phyloP scores from a whole-genome alignment of 2,888 invertebrate species.

The Polia nebulosa region DNA sequence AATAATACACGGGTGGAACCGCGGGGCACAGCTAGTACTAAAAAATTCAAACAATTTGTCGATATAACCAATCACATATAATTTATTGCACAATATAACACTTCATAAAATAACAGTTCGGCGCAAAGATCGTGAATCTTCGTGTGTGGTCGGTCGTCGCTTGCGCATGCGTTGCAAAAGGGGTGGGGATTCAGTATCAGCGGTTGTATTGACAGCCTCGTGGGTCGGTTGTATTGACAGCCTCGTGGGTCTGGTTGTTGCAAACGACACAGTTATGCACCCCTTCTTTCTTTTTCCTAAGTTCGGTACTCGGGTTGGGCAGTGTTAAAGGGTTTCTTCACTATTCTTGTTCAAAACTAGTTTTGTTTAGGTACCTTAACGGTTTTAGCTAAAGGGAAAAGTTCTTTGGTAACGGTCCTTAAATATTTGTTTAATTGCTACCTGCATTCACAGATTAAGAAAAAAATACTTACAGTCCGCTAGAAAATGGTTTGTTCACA shows the following conservation, averaged over 20 bases:
- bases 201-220: no score
- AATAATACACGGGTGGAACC: no score
- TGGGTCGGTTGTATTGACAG: background rate
- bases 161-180: constrained; percentile 44
- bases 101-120: constrained; percentile 34
- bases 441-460: background rate
- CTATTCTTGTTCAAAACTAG: no score
- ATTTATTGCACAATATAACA: constrained; percentile 20
- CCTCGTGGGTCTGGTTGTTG: background rate
- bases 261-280: background rate
- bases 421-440: background rate
- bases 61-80: constrained; percentile 3
- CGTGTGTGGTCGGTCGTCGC: constrained; percentile 54
- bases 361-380: no score
- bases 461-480: no score
- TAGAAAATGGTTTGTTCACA: no score
- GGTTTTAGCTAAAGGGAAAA: no score
- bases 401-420: background rate
- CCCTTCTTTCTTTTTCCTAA: no score
- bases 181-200: constrained; percentile 23
- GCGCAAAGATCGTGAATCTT: constrained; percentile 50
- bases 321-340: no score
- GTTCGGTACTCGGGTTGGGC: background rate
- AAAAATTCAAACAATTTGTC: constrained; percentile 13
- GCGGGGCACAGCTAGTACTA: no score